A percentile compares a stretch with the other conserved stretches of the same genome.
Evolutionary conservation across 1,140 invertebrate species (phyloP).

Genomic region (Acromyrmex charruanus): DNA sequence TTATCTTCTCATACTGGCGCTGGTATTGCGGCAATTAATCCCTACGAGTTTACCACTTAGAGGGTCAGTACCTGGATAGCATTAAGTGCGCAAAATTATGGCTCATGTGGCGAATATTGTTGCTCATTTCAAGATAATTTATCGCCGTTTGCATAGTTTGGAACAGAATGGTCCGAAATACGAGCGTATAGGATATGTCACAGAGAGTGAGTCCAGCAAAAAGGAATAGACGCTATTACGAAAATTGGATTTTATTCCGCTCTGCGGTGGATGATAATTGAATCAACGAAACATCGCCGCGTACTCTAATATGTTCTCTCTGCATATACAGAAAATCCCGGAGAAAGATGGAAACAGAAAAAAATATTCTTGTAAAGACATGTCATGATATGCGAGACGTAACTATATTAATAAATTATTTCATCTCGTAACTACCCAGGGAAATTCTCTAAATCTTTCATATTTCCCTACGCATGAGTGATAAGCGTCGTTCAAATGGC

Average conservation of each 20-base stretch:
- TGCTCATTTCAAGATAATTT: slow-evolving; percentile 56
- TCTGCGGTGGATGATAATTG: slow-evolving; percentile 26
- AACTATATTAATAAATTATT: slow-evolving; percentile 42
- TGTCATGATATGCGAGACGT: too few relatives aligned
- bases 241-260: slow-evolving; percentile 47
- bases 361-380: neutral
- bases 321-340: slow-evolving; percentile 6
- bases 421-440: neutral
- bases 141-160: slow-evolving; percentile 50
- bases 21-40: slow-evolving; percentile 39
- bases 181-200: neutral
- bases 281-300: slow-evolving; percentile 13
- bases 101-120: slow-evolving; percentile 35
- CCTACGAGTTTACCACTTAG: slow-evolving; percentile 40
- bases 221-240: slow-evolving; percentile 1
- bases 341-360: neutral
- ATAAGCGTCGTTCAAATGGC: slow-evolving; percentile 22
- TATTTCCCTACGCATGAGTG: neutral
- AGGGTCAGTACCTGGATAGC: slow-evolving; percentile 28
- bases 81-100: slow-evolving; percentile 49
- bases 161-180: slow-evolving; percentile 19
- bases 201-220: neutral
- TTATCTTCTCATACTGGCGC: neutral
- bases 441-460: slow-evolving; percentile 36
- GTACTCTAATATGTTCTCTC: neutral